Evolutionary conservation across 2,888 invertebrate genomes (phyloP).

Genomic region (Drosophila nigritarsus): DNA sequence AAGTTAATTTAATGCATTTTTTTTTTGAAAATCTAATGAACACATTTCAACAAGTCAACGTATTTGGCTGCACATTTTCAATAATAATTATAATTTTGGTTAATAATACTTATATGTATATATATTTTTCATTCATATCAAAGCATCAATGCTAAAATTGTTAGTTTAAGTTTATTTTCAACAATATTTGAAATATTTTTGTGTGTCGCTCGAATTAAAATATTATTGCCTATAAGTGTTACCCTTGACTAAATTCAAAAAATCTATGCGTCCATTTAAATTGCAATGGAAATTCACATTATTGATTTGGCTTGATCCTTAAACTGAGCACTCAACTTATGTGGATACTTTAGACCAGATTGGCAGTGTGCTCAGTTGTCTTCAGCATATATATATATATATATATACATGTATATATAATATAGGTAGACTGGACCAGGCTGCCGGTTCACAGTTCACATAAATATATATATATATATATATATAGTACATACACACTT

Average conservation of each 20-base stretch:
- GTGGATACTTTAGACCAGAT: constrained; percentile 28
- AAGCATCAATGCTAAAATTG: constrained; percentile 48
- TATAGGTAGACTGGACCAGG: constrained; percentile 4
- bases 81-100: constrained; percentile 22
- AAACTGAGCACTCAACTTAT: constrained; percentile 48
- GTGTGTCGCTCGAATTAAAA: constrained; percentile 27
- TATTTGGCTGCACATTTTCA: constrained; percentile 45
- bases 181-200: constrained; percentile 37
- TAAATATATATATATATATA: not conserved
- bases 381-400: constrained; percentile 1
- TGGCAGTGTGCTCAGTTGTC: constrained; percentile 62
- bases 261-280: constrained; percentile 33
- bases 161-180: constrained; percentile 28
- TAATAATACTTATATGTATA: constrained; percentile 20
- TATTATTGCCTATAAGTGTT: constrained; percentile 63
- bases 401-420: not conserved
- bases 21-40: constrained; percentile 41
- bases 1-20: constrained; percentile 9
- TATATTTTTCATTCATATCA: constrained; percentile 32
- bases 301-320: constrained; percentile 20
- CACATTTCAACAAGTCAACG: constrained; percentile 61
- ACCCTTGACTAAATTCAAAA: constrained; percentile 66
- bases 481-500: constrained; percentile 24
- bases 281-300: constrained; percentile 34
- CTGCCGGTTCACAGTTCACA: constrained; percentile 24